These are phyloP conservation scores for Anneissia japonica DNA, from an alignment of 35 echinoderm and acorn worm genomes.

Conservation along the genomic window DNA sequence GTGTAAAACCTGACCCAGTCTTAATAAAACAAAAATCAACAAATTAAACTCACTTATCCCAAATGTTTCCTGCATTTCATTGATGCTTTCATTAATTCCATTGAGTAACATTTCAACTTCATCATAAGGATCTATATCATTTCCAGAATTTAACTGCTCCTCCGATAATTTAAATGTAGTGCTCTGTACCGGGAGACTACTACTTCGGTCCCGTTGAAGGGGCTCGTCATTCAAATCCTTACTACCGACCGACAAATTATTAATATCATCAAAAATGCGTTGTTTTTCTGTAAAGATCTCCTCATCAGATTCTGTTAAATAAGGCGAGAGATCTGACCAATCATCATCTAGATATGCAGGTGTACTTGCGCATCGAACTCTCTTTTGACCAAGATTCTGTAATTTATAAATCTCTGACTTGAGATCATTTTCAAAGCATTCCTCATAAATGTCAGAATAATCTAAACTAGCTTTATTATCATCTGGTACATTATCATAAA, in stretches of 20 bases:
- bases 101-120: slow-evolving; percentile 80
- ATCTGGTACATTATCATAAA: slow-evolving; percentile 92
- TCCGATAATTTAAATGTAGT: not conserved
- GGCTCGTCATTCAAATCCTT: not conserved
- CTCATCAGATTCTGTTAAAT: not conserved
- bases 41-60: not conserved
- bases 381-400: slow-evolving; percentile 63
- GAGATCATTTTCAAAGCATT: slow-evolving; percentile 73
- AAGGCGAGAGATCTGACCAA: not conserved
- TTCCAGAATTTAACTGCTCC: not conserved
- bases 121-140: slow-evolving; percentile 42
- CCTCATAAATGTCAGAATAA: slow-evolving; percentile 21
- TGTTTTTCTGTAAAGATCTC: slow-evolving; percentile 63
- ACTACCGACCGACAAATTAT: slow-evolving; percentile 51
- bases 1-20: too few relatives aligned
- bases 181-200: not conserved
- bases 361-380: not conserved
- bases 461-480: slow-evolving; percentile 83
- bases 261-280: slow-evolving; percentile 83
- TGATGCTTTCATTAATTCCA: slow-evolving; percentile 92
- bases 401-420: slow-evolving; percentile 89
- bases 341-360: slow-evolving; percentile 20
- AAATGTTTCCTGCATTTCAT: slow-evolving; percentile 62
- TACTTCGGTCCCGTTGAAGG: not conserved
- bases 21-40: too few relatives aligned